phyloP scores from a whole-genome alignment of 2,113 vertebrate genomes.

The Anoplopoma fimbria region DNA sequence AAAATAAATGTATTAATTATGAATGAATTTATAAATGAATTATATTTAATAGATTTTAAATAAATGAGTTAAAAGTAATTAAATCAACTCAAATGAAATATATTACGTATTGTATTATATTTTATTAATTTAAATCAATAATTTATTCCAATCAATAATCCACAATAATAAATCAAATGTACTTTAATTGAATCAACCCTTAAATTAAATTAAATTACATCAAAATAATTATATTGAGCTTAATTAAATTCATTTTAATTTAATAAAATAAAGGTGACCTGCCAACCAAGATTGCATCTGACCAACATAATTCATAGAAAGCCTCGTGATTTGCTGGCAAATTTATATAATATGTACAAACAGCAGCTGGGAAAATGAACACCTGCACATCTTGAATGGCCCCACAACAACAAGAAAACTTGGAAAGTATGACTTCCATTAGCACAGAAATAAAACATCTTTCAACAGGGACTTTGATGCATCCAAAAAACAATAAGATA shows the following conservation, averaged over 20 bases:
- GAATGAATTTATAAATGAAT: background rate
- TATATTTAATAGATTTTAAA: background rate
- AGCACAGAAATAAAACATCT: background rate
- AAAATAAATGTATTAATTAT: background rate
- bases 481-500: background rate
- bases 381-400: conserved; percentile 10
- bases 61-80: background rate
- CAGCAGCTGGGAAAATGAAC: conserved; percentile 34
- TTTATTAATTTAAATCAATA: background rate
- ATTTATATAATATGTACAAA: conserved; percentile 3
- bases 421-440: background rate
- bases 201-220: background rate
- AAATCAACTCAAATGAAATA: background rate
- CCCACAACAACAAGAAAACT: background rate
- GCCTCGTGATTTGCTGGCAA: background rate
- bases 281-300: background rate
- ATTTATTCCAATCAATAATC: background rate
- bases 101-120: background rate
- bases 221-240: background rate
- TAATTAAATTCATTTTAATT: background rate
- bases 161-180: background rate
- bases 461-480: background rate
- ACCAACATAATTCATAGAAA: background rate
- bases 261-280: background rate
- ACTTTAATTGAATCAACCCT: background rate